phyloP scores from a whole-genome alignment of 2,113 vertebrate species.

The Cololabis saira region DNA sequence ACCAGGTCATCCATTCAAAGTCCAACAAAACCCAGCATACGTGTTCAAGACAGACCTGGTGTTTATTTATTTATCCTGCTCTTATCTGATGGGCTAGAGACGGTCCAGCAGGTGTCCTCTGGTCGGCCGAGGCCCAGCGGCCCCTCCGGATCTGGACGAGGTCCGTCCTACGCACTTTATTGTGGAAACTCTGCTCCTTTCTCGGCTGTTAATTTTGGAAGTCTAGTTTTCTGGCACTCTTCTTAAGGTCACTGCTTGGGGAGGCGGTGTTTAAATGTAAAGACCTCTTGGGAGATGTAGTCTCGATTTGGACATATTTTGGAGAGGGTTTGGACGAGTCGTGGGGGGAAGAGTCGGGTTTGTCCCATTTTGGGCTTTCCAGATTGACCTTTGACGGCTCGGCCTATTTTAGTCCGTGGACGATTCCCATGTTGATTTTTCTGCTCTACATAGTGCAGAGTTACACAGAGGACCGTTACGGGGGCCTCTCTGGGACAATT shows the following conservation, averaged over 20 bases:
- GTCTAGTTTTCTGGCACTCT: conserved; percentile 37
- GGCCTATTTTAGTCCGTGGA: conserved; percentile 40
- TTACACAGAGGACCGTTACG: conserved; percentile 35
- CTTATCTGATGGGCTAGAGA: too few species aligned
- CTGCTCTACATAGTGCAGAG: conserved; percentile 29
- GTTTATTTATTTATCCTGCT: too few species aligned
- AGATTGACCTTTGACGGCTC: conserved; percentile 36
- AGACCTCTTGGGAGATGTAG: conserved; percentile 18
- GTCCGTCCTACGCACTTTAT: conserved; percentile 3
- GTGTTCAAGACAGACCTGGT: too few species aligned
- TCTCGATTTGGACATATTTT: conserved; percentile 54
- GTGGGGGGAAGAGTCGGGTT: conserved; percentile 11
- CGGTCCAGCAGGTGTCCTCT: too few species aligned
- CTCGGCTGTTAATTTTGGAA: conserved; percentile 59
- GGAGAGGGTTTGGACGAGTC: conserved; percentile 1
- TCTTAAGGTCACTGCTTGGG: conserved; percentile 42
- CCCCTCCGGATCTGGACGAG: too few species aligned
- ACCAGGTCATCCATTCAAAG: background rate
- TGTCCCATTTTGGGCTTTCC: conserved; percentile 51
- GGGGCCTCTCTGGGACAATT: conserved; percentile 38
- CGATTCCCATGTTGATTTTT: conserved; percentile 42
- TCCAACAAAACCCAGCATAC: too few species aligned
- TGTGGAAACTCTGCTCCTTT: conserved; percentile 47
- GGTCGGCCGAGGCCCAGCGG: too few species aligned
- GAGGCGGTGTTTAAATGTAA: conserved; percentile 28